These are phyloP conservation scores for Yponomeuta evonymella DNA, from an alignment of 2,888 invertebrate species.

Conservation along the genomic window DNA sequence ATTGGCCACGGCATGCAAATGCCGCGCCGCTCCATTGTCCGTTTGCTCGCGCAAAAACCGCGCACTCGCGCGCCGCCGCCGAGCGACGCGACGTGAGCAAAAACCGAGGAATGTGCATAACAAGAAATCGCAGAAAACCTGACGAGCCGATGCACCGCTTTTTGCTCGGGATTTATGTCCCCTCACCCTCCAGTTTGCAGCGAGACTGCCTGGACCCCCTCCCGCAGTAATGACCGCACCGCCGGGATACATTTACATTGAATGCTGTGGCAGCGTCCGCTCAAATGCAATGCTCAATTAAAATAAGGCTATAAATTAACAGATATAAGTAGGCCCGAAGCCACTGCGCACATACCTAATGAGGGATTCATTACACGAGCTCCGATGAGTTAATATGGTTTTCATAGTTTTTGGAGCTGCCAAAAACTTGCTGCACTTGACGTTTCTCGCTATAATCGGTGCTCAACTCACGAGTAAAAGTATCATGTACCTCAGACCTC, in stretches of 20 bases:
- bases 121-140: constrained; percentile 63
- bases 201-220: constrained; percentile 14
- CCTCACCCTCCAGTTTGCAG: constrained; percentile 21
- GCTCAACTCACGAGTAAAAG: neutral
- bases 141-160: constrained; percentile 37
- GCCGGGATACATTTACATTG: constrained; percentile 60
- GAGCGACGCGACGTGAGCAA: constrained; percentile 54
- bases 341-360: constrained; percentile 1
- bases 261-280: constrained; percentile 46
- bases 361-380: neutral
- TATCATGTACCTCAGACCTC: no score
- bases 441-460: neutral
- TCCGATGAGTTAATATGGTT: neutral
- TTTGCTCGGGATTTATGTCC: constrained; percentile 61
- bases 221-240: constrained; percentile 28
- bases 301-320: constrained; percentile 67
- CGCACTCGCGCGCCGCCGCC: constrained; percentile 27
- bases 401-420: neutral
- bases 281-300: constrained; percentile 56
- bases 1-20: constrained; percentile 61
- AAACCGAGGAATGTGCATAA: constrained; percentile 63
- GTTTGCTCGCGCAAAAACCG: constrained; percentile 40
- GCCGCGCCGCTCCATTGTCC: constrained; percentile 52
- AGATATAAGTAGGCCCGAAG: constrained; percentile 25
- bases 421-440: neutral